These are phyloP conservation scores for Amblyteles armatorius DNA, from an alignment of 2,888 invertebrate species.

Conservation along the genomic window DNA sequence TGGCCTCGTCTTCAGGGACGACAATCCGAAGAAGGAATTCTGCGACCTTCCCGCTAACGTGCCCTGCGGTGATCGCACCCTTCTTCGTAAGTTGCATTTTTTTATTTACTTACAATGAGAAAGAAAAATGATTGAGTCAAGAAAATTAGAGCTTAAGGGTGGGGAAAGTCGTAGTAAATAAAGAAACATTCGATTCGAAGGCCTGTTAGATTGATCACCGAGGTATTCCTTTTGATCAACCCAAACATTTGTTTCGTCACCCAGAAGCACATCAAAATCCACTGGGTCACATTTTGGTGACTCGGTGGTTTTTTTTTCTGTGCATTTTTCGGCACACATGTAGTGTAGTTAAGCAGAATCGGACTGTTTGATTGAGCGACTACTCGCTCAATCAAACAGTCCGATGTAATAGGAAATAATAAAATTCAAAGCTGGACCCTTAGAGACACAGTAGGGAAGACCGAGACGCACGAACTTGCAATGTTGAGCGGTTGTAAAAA, in stretches of 20 bases:
- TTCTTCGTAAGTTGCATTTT: conserved; percentile 89
- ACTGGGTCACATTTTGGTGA: too few relatives aligned
- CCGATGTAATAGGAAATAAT: not conserved
- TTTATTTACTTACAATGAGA: not conserved
- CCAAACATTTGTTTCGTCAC: too few relatives aligned
- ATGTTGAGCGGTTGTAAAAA: not conserved
- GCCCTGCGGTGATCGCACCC: conserved; percentile 91
- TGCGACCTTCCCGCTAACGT: conserved; percentile 93
- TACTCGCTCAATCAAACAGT: too few relatives aligned
- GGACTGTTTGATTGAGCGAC: not conserved
- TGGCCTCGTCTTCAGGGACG: conserved; percentile 91
- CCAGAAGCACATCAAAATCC: too few relatives aligned
- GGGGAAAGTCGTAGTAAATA: too few relatives aligned
- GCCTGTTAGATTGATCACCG: too few relatives aligned
- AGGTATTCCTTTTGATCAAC: too few relatives aligned
- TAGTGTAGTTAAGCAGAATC: not conserved
- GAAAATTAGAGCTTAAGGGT: too few relatives aligned
- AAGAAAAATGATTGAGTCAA: too few relatives aligned
- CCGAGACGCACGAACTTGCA: not conserved
- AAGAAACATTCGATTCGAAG: too few relatives aligned
- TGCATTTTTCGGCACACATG: too few relatives aligned
- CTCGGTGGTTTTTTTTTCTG: too few relatives aligned
- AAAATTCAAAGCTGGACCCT: not conserved
- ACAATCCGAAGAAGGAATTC: conserved; percentile 89
- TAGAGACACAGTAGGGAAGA: not conserved